Evolutionary conservation across 2,888 invertebrate genomes (phyloP).

Genomic region (Craniophora ligustri): DNA sequence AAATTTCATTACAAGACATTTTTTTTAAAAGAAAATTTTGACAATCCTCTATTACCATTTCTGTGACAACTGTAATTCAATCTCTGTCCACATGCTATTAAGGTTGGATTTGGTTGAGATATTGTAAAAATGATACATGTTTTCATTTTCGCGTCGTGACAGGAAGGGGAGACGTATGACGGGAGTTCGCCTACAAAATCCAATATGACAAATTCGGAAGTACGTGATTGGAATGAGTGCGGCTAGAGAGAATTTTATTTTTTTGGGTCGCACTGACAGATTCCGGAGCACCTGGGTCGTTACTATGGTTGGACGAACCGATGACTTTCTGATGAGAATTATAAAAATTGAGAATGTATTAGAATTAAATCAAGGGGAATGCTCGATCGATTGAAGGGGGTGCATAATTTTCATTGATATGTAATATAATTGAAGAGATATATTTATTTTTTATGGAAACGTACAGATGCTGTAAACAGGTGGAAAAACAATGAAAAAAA

Average conservation of each 20-base stretch:
- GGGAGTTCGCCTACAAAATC: slow-evolving; percentile 83
- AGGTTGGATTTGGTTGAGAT: slow-evolving; percentile 57
- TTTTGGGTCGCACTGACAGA: slow-evolving; percentile 69
- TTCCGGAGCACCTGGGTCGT: slow-evolving; percentile 68
- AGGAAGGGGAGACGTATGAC: slow-evolving; percentile 82
- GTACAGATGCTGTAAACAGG: no score
- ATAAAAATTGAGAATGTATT: slow-evolving; percentile 52
- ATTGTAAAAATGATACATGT: slow-evolving; percentile 77
- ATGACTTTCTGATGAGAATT: slow-evolving; percentile 69
- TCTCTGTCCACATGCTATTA: slow-evolving; percentile 52
- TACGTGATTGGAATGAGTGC: slow-evolving; percentile 87
- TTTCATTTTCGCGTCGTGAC: slow-evolving; percentile 85
- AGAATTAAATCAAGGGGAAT: slow-evolving; percentile 42
- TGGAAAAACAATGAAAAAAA: no score
- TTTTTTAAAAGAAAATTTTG: slow-evolving; percentile 61
- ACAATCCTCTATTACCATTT: slow-evolving; percentile 56
- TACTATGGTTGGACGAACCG: slow-evolving; percentile 61
- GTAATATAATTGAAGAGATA: background rate
- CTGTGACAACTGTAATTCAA: slow-evolving; percentile 42
- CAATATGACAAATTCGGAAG: slow-evolving; percentile 88
- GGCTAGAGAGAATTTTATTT: slow-evolving; percentile 77
- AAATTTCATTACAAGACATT: slow-evolving; percentile 66
- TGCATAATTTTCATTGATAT: slow-evolving; percentile 11
- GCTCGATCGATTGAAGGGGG: slow-evolving; percentile 25
- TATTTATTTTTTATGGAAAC: no score